phyloP scores from a whole-genome alignment of 2,888 invertebrate genomes.

The Tetragonisca angustula region DNA sequence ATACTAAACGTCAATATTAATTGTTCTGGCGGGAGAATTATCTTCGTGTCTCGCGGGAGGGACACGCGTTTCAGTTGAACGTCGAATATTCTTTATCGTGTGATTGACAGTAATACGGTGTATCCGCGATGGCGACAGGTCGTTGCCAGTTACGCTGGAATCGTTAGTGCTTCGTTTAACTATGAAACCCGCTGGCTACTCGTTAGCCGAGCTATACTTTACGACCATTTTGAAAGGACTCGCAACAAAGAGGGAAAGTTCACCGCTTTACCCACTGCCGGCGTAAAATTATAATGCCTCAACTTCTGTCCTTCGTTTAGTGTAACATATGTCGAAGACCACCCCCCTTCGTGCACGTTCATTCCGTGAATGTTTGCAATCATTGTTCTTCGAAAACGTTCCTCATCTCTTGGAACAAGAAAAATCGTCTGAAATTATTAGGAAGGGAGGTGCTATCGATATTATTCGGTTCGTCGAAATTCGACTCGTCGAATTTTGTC shows the following conservation, averaged over 20 bases:
- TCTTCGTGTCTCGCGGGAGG: not conserved
- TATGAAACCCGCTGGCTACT: conserved; percentile 30
- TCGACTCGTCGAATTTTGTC: not conserved
- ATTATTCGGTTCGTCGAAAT: not conserved
- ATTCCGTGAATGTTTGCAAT: not conserved
- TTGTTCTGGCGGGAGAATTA: not conserved
- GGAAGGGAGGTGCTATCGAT: not conserved
- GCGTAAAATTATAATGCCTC: conserved; percentile 52
- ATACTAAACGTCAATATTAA: conserved; percentile 3
- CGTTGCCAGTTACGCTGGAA: conserved; percentile 33
- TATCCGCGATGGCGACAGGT: conserved; percentile 34
- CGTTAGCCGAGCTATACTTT: conserved; percentile 27
- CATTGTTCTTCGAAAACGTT: not conserved
- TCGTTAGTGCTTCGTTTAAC: conserved; percentile 26
- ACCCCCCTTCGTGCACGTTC: conserved; percentile 9
- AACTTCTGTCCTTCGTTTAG: conserved; percentile 45
- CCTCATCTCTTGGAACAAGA: not conserved
- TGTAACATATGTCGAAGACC: conserved; percentile 52
- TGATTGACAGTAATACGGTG: conserved; percentile 50
- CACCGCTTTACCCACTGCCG: conserved; percentile 11
- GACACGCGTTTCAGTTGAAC: conserved; percentile 19
- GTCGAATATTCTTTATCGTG: conserved; percentile 18
- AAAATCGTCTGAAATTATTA: too few relatives aligned
- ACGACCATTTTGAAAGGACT: conserved; percentile 12
- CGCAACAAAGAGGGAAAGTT: conserved; percentile 34